Base-by-base conservation (phyloP, 2,888 invertebrate species). In the Eubasilissa splendida region DNA sequence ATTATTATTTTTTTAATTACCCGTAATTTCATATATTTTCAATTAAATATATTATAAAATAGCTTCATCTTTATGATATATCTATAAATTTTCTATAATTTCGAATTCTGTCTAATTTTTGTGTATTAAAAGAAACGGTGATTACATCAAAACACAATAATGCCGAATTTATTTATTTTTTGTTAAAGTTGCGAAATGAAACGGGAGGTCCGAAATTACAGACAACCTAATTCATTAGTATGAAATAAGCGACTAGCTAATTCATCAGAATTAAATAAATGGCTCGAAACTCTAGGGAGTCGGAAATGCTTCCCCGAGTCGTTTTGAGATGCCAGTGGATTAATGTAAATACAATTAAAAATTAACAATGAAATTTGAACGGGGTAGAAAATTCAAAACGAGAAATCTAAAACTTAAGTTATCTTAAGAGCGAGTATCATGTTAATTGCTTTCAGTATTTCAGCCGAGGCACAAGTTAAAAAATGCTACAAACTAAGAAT, bases 311-410 rank as follows among this genome's bases (percentile, higher is more conserved):
- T 54, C 22, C 14, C 22, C 22, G 52, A 50, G n/a, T 14, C 52
- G 52, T 54, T 70, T 11, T 10, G 31, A n/a, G 12, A n/a, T 42
- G 14, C 52, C 12, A 9, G 50, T 4, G 14, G 58, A 74, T 74
- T 59, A 74, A 74, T 74, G 71, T 42, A 74, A 74, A 59, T 33
- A 74, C 56, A 74, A 74, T 50, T 14, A 74, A n/a, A 59, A 31
- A 74, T 59, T 73, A 14, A 74, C 74, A 59, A 59, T 9, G 59
- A 74, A 74, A 74, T 42, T 59, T 5, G 33, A 42, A 73, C 33
- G 2, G 14, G 42, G 42, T 59, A 56, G 42, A 59, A 58, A 58
- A 59, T 59, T 56, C 42, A 33, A 31, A 58, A 54, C n/a, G 58
- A 11, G 14, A 12, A 58, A 31, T 58, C n/a, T 8, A 42, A 33